Base-by-base conservation (phyloP, 2,888 invertebrate species). In the Drosophila macrospina region DNA sequence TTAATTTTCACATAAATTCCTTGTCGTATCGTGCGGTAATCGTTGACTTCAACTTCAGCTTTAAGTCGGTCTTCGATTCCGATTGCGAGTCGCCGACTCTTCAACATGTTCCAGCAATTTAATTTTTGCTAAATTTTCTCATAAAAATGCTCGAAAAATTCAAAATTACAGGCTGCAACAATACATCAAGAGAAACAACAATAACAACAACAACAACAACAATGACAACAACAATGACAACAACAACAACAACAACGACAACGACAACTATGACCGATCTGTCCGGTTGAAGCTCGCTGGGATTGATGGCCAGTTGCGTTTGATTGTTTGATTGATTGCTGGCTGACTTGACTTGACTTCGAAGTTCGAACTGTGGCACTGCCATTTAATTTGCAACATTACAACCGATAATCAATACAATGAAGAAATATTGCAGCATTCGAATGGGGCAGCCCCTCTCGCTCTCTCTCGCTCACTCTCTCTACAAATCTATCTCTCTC, bases 331-430 rank as follows among this genome's bases (percentile, higher is more conserved):
- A 82, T 82, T 82, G 83, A 80, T 80, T 72, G 64, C 45, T 70
- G 73, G 74, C 78, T 42, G 45, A n/a, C 52, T 42, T 42, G 45
- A n/a, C 52, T 42, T 45, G 15, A 44, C 42, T 10, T 50, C 42
- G 59, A 47, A 52, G 73, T 37, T 74, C 44, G 71, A 74, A 67
- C 59, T 70, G 74, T 57, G 76, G 78, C 68, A 65, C 59, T 83
- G 82, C 71, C 90, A 90, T 90, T 90, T 90, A 90, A 90, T 90
- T 90, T 90, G 89, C 90, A 89, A 84, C 88, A 90, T 87, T 90
- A 85, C 89, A 90, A 90, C 90, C 90, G 89, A 78, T 87, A 90
- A 89, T 90, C 90, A 90, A 84, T 86, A 88, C 86, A 86, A 88
- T 78, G 79, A 86, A 78, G 78, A 78, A 79, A 83, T 84, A 86